Evolutionary conservation across 2,113 vertebrate genomes (phyloP), one percentile per base, ranked within the genome.

Genomic region (Anoura caudifer): DNA sequence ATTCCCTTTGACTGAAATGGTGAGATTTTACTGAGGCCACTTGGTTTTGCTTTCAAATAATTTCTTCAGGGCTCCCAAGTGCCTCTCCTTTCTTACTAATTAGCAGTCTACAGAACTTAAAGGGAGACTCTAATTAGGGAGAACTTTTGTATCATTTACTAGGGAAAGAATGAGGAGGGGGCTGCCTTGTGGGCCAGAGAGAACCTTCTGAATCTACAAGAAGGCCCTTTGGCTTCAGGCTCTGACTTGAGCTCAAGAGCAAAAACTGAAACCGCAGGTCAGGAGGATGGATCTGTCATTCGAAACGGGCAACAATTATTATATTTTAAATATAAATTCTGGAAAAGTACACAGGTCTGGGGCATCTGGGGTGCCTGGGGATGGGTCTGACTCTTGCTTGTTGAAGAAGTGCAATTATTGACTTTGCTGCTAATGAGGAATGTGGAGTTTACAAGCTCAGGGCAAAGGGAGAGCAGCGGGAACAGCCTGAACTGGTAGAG

Each of bases 41-140:
- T 98, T 97, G 97, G 97, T 96, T 98, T 98, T 97, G 97, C 97
- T 98, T 98, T 98, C 95, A 98, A 97, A 98, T 95, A 97, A 95
- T 96, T 97, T 96, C 98, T 91, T 96, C 96, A 97, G 95, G 95
- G 95, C 97, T 97, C 94, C 79, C 98, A 94, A 97, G 56, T 94
- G 91, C 86, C 91, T 98, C 28, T 17, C 95, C 93, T 94, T 95
- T 91, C 94, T 81, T 73, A 90, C 95, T 98, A 79, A 95, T 98
- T 97, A 98, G 87, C 0, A 31, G 75, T 95, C 95, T 45, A 97
- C 97, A 96, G 97, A 94, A 88, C 90, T 98, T 97, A 79, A 95
- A 97, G 94, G 94, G 98, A 97, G 95, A 75, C 43, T 97, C 84
- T 98, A 98, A 98, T 98, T 98, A 98, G 77, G 61, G 69, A 96